Evolutionary conservation across 2,888 invertebrate genomes (phyloP), one percentile per base, ranked within the genome.

Genomic region (Myopa tessellatipennis): DNA sequence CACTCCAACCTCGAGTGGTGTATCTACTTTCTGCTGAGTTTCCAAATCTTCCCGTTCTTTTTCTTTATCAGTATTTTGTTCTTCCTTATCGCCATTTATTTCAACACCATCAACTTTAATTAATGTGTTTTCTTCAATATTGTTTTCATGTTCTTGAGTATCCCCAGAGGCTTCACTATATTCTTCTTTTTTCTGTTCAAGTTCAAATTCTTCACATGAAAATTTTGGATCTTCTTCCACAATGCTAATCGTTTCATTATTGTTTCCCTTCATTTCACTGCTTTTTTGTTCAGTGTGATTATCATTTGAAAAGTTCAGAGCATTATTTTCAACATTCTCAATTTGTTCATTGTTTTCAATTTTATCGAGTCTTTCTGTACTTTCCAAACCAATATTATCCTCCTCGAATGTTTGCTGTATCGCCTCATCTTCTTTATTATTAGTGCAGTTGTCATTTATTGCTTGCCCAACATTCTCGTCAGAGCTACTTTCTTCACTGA

Each of bases 121-220:
- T 50, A 52, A 12, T 36, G 40, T 18, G 26, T 69, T 69, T 18
- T 55, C 5, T 34, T 45, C 74, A 16, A 63, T 61, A 58, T 67
- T 65, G 40, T 76, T 76, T 61, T 63, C 36, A 67, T 55, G 40
- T 45, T 45, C 40, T 67, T 71, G 52, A 60, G 18, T 77, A 14
- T 67, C 5, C 14, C 50, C 50, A 18, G n/a, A 38, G 14, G 3
- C 63, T 16, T 26, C 36, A 4, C n/a, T n/a, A 3, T 74, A 58
- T 38, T 68, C 63, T 40, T 16, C 69, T 40, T 58, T 60, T 36
- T 68, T 75, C 45, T 79, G 12, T 4, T 61, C 36, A 26, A 36
- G 26, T 18, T 63, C 67, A 7, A 16, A 26, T 52, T 16, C 58
- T 18, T 55, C 45, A 58, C 10, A 69, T 45, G 10, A 45, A 6